These are phyloP conservation scores for Laspeyria flexula DNA, from an alignment of 2,888 invertebrate species.

Conservation along the genomic window DNA sequence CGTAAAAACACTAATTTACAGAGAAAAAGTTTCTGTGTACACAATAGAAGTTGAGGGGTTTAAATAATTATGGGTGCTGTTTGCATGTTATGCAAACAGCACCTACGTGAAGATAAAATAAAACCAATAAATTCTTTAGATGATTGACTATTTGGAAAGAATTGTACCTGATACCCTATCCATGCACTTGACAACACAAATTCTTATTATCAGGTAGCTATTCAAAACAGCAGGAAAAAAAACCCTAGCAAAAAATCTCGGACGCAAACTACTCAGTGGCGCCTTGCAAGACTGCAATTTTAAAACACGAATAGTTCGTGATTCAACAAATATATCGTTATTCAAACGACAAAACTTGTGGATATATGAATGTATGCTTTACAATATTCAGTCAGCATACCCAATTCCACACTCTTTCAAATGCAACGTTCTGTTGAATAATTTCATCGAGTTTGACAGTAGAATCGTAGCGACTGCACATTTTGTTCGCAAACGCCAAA, in stretches of 20 bases:
- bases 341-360: conserved; percentile 15
- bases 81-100: too few relatives aligned
- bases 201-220: conserved; percentile 17
- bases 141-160: too few relatives aligned
- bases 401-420: conserved; percentile 28
- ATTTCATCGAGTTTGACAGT: conserved; percentile 30
- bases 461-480: conserved; percentile 20
- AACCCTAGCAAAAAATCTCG: conserved; percentile 22
- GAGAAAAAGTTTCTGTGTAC: too few relatives aligned
- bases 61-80: too few relatives aligned
- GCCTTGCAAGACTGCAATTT: conserved; percentile 1
- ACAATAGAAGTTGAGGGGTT: too few relatives aligned
- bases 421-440: conserved; percentile 33
- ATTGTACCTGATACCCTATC: too few relatives aligned
- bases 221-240: conserved; percentile 25
- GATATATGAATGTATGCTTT: conserved; percentile 19
- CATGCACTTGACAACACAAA: conserved; percentile 5
- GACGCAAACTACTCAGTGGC: conserved; percentile 7
- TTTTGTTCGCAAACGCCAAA: not conserved
- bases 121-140: too few relatives aligned
- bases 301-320: conserved; percentile 1
- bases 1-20: too few relatives aligned
- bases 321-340: conserved; percentile 12
- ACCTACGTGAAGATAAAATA: too few relatives aligned
- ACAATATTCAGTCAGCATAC: conserved; percentile 12